phyloP scores from a whole-genome alignment of 53 echinoderm and acorn worm genomes.

The Patiria pectinifera region DNA sequence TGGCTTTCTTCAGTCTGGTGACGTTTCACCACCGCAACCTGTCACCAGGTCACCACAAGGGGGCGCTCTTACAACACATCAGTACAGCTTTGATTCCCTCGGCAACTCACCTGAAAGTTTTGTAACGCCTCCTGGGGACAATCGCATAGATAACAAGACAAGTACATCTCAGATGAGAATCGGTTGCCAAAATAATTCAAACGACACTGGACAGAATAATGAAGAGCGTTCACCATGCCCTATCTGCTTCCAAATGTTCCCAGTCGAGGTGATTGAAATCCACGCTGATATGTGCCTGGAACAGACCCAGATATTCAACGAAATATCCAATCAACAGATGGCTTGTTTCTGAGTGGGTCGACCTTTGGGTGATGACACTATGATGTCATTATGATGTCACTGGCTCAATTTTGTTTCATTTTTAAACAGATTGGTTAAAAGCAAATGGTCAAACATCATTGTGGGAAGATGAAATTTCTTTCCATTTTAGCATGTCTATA shows the following conservation, averaged over 20 bases:
- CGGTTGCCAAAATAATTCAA: neutral
- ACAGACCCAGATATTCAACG: neutral
- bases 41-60: neutral
- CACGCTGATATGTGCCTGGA: constrained; percentile 52
- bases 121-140: neutral
- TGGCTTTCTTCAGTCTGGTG: neutral
- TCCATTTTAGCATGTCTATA: no score
- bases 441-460: no score
- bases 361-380: neutral
- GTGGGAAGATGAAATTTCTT: no score
- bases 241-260: constrained; percentile 9
- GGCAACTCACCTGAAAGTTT: neutral
- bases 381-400: neutral
- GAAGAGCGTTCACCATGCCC: constrained; percentile 27
- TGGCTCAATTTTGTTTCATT: neutral
- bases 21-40: constrained; percentile 2
- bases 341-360: neutral
- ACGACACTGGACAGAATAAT: neutral
- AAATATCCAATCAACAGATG: neutral
- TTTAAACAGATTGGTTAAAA: neutral
- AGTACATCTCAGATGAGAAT: neutral
- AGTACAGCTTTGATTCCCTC: neutral
- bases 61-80: constrained; percentile 5
- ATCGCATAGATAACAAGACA: neutral
- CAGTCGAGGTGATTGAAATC: constrained; percentile 12